These are phyloP conservation scores for Triplophysa dalaica DNA, from an alignment of 2,113 vertebrate species.

Conservation along the genomic window DNA sequence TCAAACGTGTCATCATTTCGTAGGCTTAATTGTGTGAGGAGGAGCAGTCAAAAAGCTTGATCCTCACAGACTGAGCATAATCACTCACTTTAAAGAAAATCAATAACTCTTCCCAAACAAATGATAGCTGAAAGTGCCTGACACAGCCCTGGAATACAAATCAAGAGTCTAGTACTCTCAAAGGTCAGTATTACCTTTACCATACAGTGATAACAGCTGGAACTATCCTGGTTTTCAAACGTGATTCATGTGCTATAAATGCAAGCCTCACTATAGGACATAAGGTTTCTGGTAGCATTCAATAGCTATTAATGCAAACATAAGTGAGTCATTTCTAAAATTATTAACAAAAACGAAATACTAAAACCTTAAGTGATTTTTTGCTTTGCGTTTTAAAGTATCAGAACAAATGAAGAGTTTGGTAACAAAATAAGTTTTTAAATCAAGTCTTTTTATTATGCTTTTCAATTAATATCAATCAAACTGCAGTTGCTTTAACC, in stretches of 20 bases:
- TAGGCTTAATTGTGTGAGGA: constrained; percentile 41
- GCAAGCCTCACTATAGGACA: too few relatives aligned
- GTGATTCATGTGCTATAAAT: background rate
- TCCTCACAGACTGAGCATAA: constrained; percentile 43
- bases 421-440: too few relatives aligned
- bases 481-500: too few relatives aligned
- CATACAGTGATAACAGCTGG: constrained; percentile 8
- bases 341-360: too few relatives aligned
- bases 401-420: too few relatives aligned
- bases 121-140: constrained; percentile 33
- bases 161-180: constrained; percentile 29
- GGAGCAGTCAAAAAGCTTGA: constrained; percentile 48
- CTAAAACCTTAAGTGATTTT: too few relatives aligned
- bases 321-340: too few relatives aligned
- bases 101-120: constrained; percentile 57
- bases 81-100: constrained; percentile 54
- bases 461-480: too few relatives aligned
- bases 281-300: background rate
- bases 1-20: constrained; percentile 44
- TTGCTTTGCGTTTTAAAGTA: too few relatives aligned
- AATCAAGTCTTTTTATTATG: too few relatives aligned
- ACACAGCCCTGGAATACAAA: constrained; percentile 46
- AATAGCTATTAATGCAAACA: background rate
- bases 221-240: background rate
- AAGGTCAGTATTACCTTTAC: constrained; percentile 34